Evolutionary conservation across 2,888 invertebrate genomes (phyloP).

Genomic region (Fissipunctia ypsillon): DNA sequence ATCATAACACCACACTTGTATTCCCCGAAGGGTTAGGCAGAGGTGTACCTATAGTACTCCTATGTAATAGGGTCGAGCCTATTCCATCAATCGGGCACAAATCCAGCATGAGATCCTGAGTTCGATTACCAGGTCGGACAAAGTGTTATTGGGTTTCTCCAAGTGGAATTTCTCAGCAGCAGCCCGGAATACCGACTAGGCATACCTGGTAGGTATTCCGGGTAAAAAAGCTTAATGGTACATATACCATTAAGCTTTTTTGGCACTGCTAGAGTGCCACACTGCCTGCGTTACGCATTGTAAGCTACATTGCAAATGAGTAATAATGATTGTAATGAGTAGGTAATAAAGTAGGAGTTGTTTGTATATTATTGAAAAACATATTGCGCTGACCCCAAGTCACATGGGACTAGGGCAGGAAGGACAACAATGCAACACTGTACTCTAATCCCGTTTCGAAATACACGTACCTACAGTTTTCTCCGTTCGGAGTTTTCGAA

Average conservation of each 20-base stretch:
- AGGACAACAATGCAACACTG: neutral
- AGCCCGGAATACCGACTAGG: neutral
- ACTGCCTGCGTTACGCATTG: neutral
- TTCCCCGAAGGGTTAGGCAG: neutral
- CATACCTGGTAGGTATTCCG: too few species aligned
- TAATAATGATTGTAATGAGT: too few species aligned
- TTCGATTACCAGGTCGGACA: neutral
- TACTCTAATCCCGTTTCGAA: too few species aligned
- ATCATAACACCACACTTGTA: neutral
- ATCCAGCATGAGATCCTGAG: neutral
- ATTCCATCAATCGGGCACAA: neutral
- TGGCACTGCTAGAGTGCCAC: too few species aligned
- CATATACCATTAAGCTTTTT: too few species aligned
- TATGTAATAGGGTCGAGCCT: neutral
- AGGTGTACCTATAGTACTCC: neutral
- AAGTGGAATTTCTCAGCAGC: neutral
- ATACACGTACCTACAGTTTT: too few species aligned
- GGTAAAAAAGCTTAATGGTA: too few species aligned
- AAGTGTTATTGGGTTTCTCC: neutral
- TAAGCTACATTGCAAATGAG: neutral
- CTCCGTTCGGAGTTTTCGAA: too few species aligned
- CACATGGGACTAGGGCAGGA: neutral
- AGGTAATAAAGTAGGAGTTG: neutral
- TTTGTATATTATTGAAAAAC: neutral
- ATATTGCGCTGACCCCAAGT: too few species aligned